phyloP scores from a whole-genome alignment of 2,113 vertebrate genomes.

The Fulica atra region DNA sequence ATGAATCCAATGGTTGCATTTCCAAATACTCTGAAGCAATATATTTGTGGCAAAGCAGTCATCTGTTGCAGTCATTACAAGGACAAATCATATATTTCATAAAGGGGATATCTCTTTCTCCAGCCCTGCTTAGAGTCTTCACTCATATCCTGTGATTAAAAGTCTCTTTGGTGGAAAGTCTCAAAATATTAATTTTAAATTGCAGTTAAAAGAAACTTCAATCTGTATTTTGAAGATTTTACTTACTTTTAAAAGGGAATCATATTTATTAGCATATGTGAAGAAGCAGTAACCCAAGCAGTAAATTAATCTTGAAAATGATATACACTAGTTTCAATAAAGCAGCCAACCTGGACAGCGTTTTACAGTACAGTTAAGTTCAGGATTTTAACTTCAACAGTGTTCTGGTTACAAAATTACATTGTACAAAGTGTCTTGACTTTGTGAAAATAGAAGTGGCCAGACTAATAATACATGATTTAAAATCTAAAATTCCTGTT shows the following conservation, averaged over 20 bases:
- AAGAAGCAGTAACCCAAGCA: background rate
- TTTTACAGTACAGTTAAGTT: background rate
- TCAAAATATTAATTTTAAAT: background rate
- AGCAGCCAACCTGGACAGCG: background rate
- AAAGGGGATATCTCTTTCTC: background rate
- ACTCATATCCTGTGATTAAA: background rate
- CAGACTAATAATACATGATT: slow-evolving; percentile 17
- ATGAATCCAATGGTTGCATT: background rate
- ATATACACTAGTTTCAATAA: background rate
- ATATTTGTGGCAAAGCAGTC: background rate
- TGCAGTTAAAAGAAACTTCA: background rate
- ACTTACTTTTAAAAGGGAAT: background rate
- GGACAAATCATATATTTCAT: background rate
- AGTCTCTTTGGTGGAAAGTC: background rate
- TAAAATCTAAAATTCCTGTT: background rate
- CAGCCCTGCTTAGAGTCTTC: background rate
- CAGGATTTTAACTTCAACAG: background rate
- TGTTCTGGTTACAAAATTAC: slow-evolving; percentile 1
- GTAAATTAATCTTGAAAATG: slow-evolving; percentile 10
- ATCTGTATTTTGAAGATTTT: background rate
- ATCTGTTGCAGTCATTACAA: background rate
- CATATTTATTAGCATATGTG: background rate
- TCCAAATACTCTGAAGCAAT: background rate
- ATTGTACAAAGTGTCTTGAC: background rate
- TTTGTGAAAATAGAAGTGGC: background rate